phyloP scores from a whole-genome alignment of 2,113 vertebrate species.

The Leuciscus idus region DNA sequence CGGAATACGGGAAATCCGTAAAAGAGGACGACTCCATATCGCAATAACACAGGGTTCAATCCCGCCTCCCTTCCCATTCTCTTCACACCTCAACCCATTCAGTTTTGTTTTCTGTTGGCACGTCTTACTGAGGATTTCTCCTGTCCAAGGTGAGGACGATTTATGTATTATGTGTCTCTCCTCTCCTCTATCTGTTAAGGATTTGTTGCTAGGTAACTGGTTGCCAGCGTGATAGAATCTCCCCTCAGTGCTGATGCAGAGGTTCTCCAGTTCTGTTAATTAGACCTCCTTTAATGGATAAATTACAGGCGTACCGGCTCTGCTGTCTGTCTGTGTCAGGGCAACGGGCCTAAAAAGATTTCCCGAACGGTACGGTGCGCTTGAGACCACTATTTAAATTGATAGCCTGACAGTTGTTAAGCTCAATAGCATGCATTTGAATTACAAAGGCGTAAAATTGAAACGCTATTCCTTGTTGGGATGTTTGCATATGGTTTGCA shows the following conservation, averaged over 20 bases:
- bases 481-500: background rate
- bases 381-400: conserved; percentile 11
- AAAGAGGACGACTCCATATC: conserved; percentile 75
- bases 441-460: conserved; percentile 8
- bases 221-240: background rate
- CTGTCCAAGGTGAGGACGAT: conserved; percentile 70
- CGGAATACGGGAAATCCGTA: conserved; percentile 62
- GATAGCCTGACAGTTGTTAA: background rate
- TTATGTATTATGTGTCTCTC: background rate
- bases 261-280: conserved; percentile 22
- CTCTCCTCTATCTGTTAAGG: conserved; percentile 40
- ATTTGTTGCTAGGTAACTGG: conserved; percentile 42
- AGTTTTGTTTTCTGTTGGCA: conserved; percentile 64
- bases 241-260: conserved; percentile 5
- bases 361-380: background rate
- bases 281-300: conserved; percentile 21
- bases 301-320: conserved; percentile 22
- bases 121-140: conserved; percentile 65
- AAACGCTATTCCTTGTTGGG: background rate
- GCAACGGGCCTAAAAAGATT: conserved; percentile 16
- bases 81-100: conserved; percentile 46
- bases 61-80: conserved; percentile 46
- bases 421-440: background rate
- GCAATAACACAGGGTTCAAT: conserved; percentile 73
- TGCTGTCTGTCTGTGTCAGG: background rate